Base-by-base conservation (phyloP, 2,113 vertebrate genomes). In the Prinia subflava region DNA sequence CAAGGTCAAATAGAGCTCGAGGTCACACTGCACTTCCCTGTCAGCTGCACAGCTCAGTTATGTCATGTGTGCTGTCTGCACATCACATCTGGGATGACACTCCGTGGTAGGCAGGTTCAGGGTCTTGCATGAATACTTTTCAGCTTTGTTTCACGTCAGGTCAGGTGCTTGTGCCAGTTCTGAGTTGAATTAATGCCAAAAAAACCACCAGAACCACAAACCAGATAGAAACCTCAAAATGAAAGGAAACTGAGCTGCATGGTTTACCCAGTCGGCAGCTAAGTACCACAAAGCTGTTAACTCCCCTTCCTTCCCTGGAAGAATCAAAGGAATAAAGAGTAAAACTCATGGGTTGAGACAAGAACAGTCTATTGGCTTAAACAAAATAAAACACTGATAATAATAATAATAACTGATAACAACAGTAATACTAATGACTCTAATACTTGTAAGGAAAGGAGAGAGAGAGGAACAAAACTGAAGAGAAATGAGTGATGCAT, bases 11-110 rank as follows among this genome's bases (percentile, higher is more conserved):
- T 35, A 15, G 39, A 78, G 55, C 83, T 77, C 1, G 3, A 65
- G 50, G 64, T 83, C 80, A 53, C 25, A 3, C 11, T 47, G 55
- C 28, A 17, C 37, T 52, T 76, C 60, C 33, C 50, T 55, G 19
- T 31, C 1, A 8, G 41, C 39, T 6, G 3, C 27, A 5, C 84
- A 68, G 2, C 60, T 70, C 56, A 9, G 64, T 42, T 79, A 18
- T 3, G 1, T 57, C 1, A 0, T 23, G 1, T 13, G 27, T 85
- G 53, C 63, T 89, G 13, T 30, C 22, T 12, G 3, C 47, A 10
- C 30, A 4, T 60, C 65, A 19, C 0, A 0, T 60, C 52, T 1
- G 2, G 35, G 65, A 49, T 82, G 84, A 27, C 1, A 5, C 37
- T 33, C 10, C 9, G 19, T 3, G 0, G 21, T 49, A 42, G n/a